Evolutionary conservation across 2,888 invertebrate genomes (phyloP).

Genomic region (Orthosia incerta): DNA sequence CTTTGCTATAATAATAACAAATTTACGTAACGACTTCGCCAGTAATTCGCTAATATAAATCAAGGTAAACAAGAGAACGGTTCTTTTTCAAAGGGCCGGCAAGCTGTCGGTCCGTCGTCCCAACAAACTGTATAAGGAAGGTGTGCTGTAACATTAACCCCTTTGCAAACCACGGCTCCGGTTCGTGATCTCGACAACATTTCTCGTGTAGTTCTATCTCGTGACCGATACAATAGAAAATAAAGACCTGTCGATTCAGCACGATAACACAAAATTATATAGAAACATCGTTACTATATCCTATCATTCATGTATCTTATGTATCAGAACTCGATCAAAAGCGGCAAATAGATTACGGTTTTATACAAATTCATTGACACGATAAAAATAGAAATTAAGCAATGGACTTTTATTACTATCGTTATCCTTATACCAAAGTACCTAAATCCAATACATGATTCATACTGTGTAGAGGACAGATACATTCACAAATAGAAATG

Average conservation of each 20-base stretch:
- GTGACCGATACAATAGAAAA: slow-evolving; percentile 57
- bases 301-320: slow-evolving; percentile 13
- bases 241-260: slow-evolving; percentile 27
- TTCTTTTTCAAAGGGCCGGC: slow-evolving; percentile 75
- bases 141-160: slow-evolving; percentile 82
- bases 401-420: slow-evolving; percentile 8
- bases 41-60: slow-evolving; percentile 52
- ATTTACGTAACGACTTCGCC: slow-evolving; percentile 32
- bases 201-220: slow-evolving; percentile 65
- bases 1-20: slow-evolving; percentile 32
- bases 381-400: neutral
- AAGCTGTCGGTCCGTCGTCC: slow-evolving; percentile 69
- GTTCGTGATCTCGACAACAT: slow-evolving; percentile 74
- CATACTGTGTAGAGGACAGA: slow-evolving; percentile 4
- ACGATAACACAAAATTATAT: slow-evolving; percentile 36
- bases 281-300: slow-evolving; percentile 17
- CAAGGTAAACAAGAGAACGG: slow-evolving; percentile 64
- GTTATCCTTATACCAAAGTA: neutral
- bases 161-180: slow-evolving; percentile 74
- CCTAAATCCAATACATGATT: slow-evolving; percentile 5
- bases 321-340: slow-evolving; percentile 13
- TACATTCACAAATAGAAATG: slow-evolving; percentile 17
- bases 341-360: slow-evolving; percentile 7
- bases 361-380: neutral
- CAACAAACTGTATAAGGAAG: slow-evolving; percentile 75